Percentiles rank a stretch among this genome's conserved stretches.
Conservation (phyloP, 2,113 vertebrate genomes). For the Osmerus mordax region DNA sequence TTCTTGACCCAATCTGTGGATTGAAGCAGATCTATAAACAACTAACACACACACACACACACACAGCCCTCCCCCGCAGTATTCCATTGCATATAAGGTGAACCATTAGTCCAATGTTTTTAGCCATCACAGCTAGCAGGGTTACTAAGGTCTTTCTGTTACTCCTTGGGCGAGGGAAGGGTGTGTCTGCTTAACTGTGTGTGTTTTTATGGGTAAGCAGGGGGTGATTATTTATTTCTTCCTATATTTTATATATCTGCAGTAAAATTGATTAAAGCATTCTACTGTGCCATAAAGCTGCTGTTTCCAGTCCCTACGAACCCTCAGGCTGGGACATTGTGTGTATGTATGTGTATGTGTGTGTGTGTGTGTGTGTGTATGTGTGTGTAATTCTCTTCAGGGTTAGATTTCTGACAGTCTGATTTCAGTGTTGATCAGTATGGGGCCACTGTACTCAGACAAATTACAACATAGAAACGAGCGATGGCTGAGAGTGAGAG, state of each 20-base stretch:
- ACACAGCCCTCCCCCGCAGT: background rate
- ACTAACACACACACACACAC: background rate
- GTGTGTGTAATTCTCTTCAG: background rate
- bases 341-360: background rate
- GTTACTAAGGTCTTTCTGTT: constrained; percentile 2
- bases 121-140: constrained; percentile 1
- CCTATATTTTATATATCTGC: constrained; percentile 26
- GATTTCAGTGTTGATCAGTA: constrained; percentile 29
- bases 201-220: background rate
- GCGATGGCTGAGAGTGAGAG: background rate
- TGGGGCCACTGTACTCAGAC: constrained; percentile 16
- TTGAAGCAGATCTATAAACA: background rate
- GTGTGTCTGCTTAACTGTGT: background rate
- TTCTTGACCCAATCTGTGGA: too few species aligned
- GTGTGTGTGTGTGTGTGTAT: background rate
- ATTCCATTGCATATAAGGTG: constrained; percentile 24
- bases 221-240: constrained; percentile 25
- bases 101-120: constrained; percentile 27
- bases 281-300: constrained; percentile 17
- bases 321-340: background rate
- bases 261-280: constrained; percentile 51
- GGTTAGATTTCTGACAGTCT: constrained; percentile 10
- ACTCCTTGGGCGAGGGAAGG: background rate
- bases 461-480: constrained; percentile 30
- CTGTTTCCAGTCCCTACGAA: background rate